Conservation (phyloP, 1,140 invertebrate species). For the Drosophila repletoides region DNA sequence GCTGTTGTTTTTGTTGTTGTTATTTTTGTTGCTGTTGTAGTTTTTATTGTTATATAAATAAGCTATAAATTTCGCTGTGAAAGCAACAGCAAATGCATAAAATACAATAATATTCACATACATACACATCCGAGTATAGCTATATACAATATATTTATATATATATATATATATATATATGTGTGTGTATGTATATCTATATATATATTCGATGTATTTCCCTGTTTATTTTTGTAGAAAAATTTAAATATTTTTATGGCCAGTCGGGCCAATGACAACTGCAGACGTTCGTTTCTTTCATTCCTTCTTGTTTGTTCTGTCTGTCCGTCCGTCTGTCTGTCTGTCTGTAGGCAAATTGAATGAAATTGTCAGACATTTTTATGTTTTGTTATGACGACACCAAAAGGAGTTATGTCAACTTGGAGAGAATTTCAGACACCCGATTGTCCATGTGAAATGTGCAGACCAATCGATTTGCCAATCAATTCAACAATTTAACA, state of each 20-base stretch:
- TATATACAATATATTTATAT: background rate
- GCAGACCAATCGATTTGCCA: background rate
- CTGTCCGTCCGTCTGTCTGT: background rate
- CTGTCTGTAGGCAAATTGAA: constrained; percentile 35
- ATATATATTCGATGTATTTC: no score
- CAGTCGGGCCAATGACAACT: constrained; percentile 13
- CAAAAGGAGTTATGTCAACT: constrained; percentile 16
- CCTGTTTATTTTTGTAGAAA: constrained; percentile 12
- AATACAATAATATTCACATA: constrained; percentile 28
- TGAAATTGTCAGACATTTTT: constrained; percentile 36
- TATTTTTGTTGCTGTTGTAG: constrained; percentile 37
- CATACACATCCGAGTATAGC: constrained; percentile 27
- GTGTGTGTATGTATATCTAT: no score
- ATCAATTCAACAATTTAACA: background rate
- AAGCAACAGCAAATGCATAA: constrained; percentile 42
- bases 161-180: no score
- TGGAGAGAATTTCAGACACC: no score
- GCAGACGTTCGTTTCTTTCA: constrained; percentile 27
- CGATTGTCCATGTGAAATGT: background rate
- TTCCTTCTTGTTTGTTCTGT: background rate
- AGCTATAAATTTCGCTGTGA: constrained; percentile 68
- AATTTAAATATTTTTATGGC: constrained; percentile 45
- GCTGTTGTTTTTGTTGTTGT: constrained; percentile 9
- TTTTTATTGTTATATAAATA: constrained; percentile 73
- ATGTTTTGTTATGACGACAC: constrained; percentile 3